Evolutionary conservation across 1,140 invertebrate genomes (phyloP), one percentile per base, ranked within the genome.

Genomic region (Papilio helenus): DNA sequence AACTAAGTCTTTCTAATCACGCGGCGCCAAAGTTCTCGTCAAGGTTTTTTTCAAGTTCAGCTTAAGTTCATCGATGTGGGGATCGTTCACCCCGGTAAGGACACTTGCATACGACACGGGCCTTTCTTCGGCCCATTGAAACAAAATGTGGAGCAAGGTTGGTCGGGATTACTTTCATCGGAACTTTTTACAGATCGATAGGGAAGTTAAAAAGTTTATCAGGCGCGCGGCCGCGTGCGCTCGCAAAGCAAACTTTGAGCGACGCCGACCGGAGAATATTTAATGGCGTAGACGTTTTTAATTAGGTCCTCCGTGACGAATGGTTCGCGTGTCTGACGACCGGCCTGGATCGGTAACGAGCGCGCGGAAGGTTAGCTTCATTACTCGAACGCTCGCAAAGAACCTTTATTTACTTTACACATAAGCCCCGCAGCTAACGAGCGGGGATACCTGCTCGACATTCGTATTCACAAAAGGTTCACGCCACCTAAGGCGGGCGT

Each of bases 1-100:
- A 94, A 94, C 92, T 94, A 94, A 94, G 92, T 94, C 92, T 91
- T 93, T 91, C 92, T 94, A 94, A 94, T 94, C 93, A 94, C 92
- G 88, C 90, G 89, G 91, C 90, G 93, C 89, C 89, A 88, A 94
- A 94, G 84, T 94, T 93, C 85, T 29, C 79, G 79, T 80, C 84
- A 89, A 93, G 89, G 92, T 94, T 94, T 84, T 94, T 94, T 93
- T 89, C 88, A 91, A 93, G 90, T 94, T 93, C 89, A 91, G 86
- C 90, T 90, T 84, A 93, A 91, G 84, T 93, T 92, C 90, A 92
- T 91, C 91, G 90, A 93, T 92, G 90, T 90, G 87, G 89, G 86
- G 90, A 92, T 90, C 92, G 89, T 93, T 93, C 90, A 92, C 90
- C 90, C 90, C 88, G 89, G 82, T 86, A 87, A 91, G 89, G 93